Conservation (phyloP, 2,113 vertebrate species). For the Corydoras sp. region DNA sequence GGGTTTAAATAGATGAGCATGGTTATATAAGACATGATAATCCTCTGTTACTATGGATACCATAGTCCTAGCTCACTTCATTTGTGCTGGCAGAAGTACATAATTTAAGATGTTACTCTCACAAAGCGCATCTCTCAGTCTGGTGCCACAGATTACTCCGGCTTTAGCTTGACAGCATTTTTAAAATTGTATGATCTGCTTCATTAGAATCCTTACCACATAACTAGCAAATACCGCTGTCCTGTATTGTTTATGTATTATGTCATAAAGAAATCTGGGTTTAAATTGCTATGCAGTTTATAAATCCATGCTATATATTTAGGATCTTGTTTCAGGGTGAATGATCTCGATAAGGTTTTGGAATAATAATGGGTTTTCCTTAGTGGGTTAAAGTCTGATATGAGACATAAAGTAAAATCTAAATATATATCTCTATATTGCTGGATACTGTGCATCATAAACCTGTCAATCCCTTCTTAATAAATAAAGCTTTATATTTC, state of each 20-base stretch:
- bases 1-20: constrained; percentile 56
- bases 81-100: constrained; percentile 47
- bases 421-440: constrained; percentile 13
- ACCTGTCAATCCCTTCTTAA: constrained; percentile 22
- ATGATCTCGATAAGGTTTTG: background rate
- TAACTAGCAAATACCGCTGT: too few species aligned
- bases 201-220: too few species aligned
- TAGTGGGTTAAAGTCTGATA: constrained; percentile 20
- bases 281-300: constrained; percentile 8
- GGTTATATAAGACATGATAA: constrained; percentile 63
- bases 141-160: constrained; percentile 22
- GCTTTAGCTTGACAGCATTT: constrained; percentile 12
- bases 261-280: background rate
- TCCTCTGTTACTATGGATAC: constrained; percentile 62
- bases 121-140: constrained; percentile 21
- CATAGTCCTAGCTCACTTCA: constrained; percentile 49
- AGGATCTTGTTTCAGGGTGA: constrained; percentile 14
- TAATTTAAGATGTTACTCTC: constrained; percentile 39
- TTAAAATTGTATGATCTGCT: too few species aligned
- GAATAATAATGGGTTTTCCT: constrained; percentile 25
- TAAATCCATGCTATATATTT: constrained; percentile 4
- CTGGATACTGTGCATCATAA: background rate
- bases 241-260: background rate
- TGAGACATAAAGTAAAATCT: constrained; percentile 3
- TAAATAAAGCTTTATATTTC: constrained; percentile 21